A percentile compares a stretch with the other conserved stretches of the same genome.
phyloP scores from a whole-genome alignment of 2,888 invertebrate species.

The Hartigia nigra region DNA sequence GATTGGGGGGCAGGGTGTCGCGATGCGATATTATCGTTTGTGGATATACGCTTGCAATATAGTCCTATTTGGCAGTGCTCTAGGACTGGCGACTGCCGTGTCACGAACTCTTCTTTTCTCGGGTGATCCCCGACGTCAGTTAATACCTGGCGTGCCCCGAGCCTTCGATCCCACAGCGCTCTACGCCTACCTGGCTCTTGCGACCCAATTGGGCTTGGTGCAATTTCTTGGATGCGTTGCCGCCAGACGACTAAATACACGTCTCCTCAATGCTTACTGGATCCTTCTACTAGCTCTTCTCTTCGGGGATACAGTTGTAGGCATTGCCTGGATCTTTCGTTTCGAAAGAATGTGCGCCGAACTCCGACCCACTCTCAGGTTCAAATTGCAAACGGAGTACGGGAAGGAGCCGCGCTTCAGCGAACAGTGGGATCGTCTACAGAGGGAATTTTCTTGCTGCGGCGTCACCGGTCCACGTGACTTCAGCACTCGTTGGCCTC shows the following conservation, averaged over 20 bases:
- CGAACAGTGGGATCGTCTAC: constrained; percentile 81
- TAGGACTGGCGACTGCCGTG: constrained; percentile 83
- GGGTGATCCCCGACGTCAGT: constrained; percentile 77
- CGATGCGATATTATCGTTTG: constrained; percentile 86
- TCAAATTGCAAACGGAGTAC: constrained; percentile 76
- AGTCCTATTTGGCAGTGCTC: constrained; percentile 84
- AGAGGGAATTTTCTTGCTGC: constrained; percentile 81
- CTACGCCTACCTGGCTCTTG: constrained; percentile 85
- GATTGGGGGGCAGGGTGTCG: constrained; percentile 73
- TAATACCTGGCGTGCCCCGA: constrained; percentile 78
- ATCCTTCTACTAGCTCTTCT: constrained; percentile 80
- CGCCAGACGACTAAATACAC: constrained; percentile 82
- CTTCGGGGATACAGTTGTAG: constrained; percentile 85
- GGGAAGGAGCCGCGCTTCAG: constrained; percentile 79
- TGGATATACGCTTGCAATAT: constrained; percentile 95
- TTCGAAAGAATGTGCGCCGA: constrained; percentile 82
- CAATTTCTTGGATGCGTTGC: constrained; percentile 86
- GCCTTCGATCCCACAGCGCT: constrained; percentile 85
- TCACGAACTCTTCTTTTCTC: constrained; percentile 73
- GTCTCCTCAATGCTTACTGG: constrained; percentile 87
- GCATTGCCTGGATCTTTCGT: constrained; percentile 86
- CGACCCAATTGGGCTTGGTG: constrained; percentile 76
- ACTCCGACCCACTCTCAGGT: constrained; percentile 75
- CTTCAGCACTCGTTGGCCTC: constrained; percentile 56
- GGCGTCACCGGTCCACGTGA: constrained; percentile 76